Evolutionary conservation across 2,888 invertebrate species (phyloP), one percentile per base, ranked within the genome.

Genomic region (Mimachlamys varia): DNA sequence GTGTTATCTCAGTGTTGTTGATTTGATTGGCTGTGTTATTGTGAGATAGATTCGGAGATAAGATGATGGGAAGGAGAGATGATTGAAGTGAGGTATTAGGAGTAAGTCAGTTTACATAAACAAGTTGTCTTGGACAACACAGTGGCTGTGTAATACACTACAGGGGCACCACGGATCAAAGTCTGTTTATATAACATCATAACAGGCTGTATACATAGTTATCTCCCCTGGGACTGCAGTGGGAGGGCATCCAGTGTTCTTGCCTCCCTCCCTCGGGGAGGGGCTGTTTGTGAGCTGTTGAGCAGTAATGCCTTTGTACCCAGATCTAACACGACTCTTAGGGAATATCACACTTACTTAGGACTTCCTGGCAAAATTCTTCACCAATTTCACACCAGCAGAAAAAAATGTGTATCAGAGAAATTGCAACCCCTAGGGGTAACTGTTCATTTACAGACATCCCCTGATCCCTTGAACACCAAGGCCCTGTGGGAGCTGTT

Each of bases 371-470:
- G 76, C 76, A 33, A 76, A 27, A 76, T 76, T 76, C 76, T 76
- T 76, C 33, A 33, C 33, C 76, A 76, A 76, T 76, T 76, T 76
- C 76, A 76, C 76, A 76, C 76, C 76, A 27, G 1, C 76, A 76
- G n/a, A 62, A 44, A 44, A 53, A 76, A 76, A 76, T 76, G 76
- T 76, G 76, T 76, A 76, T 76, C 76, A 33, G 76, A 76, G 76
- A 76, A 22, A 13, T 76, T 76, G 10, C 0, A 27, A 33, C 76
- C 76, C 33, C 76, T 76, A 76, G 76, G 76, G 76, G 76, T 76
- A 27, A 76, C 27, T 76, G 76, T 33, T 76, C 76, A 76, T 76
- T 76, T 76, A 33, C 76, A 15, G 12, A 76, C 33, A 33, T 15
- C 76, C 76, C 33, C 22, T 27, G 27, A 76, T 27, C 76, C 76